These are phyloP conservation scores for Xestia ashworthii DNA, from an alignment of 2,888 invertebrate genomes.

Conservation along the genomic window DNA sequence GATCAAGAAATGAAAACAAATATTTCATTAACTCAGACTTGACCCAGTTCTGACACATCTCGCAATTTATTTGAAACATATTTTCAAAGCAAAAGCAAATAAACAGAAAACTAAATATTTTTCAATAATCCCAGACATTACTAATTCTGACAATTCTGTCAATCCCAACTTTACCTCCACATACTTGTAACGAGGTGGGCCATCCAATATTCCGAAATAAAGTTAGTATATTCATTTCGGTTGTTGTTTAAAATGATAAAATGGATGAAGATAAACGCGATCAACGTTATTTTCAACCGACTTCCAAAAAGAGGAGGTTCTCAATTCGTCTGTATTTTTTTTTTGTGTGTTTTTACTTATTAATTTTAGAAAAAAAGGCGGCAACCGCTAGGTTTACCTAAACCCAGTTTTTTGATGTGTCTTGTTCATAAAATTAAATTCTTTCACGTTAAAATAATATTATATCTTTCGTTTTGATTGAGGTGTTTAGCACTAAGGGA, in stretches of 20 bases:
- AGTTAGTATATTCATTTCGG: neutral
- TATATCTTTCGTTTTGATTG: slow-evolving; percentile 52
- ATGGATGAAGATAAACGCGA: neutral
- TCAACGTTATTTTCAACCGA: too few relatives aligned
- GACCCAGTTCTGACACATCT: neutral
- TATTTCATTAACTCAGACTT: neutral
- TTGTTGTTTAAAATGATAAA: neutral
- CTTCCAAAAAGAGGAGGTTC: too few relatives aligned
- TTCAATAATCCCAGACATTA: slow-evolving; percentile 15
- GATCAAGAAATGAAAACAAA: neutral
- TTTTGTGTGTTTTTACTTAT: too few relatives aligned
- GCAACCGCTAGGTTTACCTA: neutral
- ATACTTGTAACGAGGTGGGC: slow-evolving; percentile 2
- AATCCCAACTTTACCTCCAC: slow-evolving; percentile 21
- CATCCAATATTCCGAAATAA: neutral
- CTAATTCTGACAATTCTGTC: slow-evolving; percentile 10
- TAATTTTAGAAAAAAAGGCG: neutral
- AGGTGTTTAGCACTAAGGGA: slow-evolving; percentile 65
- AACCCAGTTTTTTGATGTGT: slow-evolving; percentile 21
- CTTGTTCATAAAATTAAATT: slow-evolving; percentile 28
- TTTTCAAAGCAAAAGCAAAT: neutral
- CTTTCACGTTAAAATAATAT: slow-evolving; percentile 34
- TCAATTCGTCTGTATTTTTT: too few relatives aligned
- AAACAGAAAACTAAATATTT: neutral
- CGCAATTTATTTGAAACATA: neutral